Conservation (phyloP, 1,140 invertebrate genomes). For the Bombus fervidus region DNA sequence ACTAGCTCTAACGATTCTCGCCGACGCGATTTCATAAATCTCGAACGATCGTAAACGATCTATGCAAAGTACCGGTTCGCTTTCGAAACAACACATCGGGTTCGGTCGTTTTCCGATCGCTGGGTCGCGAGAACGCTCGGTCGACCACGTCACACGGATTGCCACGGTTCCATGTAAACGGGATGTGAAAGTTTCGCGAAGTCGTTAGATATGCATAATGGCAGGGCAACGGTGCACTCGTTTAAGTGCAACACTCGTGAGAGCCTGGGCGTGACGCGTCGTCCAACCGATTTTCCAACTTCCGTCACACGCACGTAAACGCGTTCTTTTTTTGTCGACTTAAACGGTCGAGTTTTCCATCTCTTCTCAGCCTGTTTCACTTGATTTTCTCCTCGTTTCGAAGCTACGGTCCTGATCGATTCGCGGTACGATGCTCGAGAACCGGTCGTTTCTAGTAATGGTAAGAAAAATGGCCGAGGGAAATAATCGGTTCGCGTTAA, state of each 20-base stretch:
- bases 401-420: background rate
- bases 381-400: conserved; percentile 7
- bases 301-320: background rate
- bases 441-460: conserved; percentile 20
- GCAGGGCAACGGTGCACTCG: conserved; percentile 38
- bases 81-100: conserved; percentile 22
- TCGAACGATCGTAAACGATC: background rate
- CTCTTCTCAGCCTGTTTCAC: conserved; percentile 24
- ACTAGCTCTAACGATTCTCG: background rate
- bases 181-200: conserved; percentile 72
- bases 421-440: background rate
- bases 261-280: conserved; percentile 60
- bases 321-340: background rate
- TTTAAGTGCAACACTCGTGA: conserved; percentile 49
- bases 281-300: conserved; percentile 25
- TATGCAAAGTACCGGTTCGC: background rate
- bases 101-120: conserved; percentile 49
- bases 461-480: background rate
- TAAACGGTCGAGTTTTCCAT: background rate
- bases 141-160: conserved; percentile 60
- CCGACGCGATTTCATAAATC: background rate
- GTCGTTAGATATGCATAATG: conserved; percentile 70
- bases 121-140: conserved; percentile 65
- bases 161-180: conserved; percentile 61
- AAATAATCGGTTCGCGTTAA: background rate